Evolutionary conservation across 2,113 vertebrate genomes (phyloP), one percentile per base, ranked within the genome.

Genomic region (Butorides virescens): DNA sequence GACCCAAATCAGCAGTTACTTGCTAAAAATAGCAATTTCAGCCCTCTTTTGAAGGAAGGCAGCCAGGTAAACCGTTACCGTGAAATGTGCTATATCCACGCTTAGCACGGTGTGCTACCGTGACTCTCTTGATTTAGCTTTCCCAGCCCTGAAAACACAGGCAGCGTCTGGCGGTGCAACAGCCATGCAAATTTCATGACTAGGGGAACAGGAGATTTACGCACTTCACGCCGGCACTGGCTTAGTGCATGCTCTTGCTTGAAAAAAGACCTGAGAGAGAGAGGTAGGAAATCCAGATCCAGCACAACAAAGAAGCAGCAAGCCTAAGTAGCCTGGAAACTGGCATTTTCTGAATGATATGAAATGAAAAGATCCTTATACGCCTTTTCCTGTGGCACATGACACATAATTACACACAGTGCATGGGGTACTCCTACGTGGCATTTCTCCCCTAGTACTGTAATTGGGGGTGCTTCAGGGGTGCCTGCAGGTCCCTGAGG

Each of bases 111-210:
- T 36, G 39, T 0, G 1, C 47, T 76, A 53, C 56, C 36, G 34
- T 79, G 72, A 79, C 44, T 93, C 65, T 84, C 92, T 74, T 39
- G 62, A 92, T 91, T 91, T 79, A 56, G 49, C 46, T 92, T 91
- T 80, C 70, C 53, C 76, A 84, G 79, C 30, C 82, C 86, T 88
- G 66, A 72, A 90, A 97, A 90, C 55, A 75, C 55, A 93, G 76
- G 62, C 56, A 76, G 44, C 0, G 7, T 77, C 94, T 88, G 89
- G 79, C 13, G 0, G 70, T 75, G 79, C 82, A 93, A 68, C 21
- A 90, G 67, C 67, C 61, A 82, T 63, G 88, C 61, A 96, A 90
- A 92, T 94, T 91, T 92, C 36, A 65, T 80, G 85, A 96, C 72
- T 5, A 90, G 52, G 73, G 49, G 92, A 95, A 90, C 15, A 80